Percentiles rank a stretch among this genome's conserved stretches.
Evolutionary conservation across 2,888 invertebrate species (phyloP).

Genomic region (Drosophila mimetica): DNA sequence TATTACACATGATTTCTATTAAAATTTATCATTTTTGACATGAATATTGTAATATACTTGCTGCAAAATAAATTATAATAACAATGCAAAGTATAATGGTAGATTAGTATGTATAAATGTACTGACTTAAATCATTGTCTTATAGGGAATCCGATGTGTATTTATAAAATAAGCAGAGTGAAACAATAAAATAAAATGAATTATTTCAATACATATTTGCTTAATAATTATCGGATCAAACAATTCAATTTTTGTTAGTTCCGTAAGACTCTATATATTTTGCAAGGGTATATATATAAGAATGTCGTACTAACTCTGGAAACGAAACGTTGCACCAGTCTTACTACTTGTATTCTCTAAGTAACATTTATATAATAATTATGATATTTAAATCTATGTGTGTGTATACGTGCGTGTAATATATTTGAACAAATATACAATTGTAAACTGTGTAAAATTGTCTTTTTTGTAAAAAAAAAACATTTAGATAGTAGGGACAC

Average conservation of each 20-base stretch:
- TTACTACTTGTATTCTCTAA: conserved; percentile 32
- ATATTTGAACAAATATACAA: conserved; percentile 64
- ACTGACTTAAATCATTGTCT: not conserved
- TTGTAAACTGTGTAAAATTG: conserved; percentile 39
- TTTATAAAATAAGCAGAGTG: not conserved
- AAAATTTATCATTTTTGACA: not conserved
- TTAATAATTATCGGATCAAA: not conserved
- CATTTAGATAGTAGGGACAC: too few relatives aligned
- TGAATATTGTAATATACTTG: not conserved
- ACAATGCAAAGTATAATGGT: not conserved
- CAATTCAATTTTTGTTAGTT: not conserved
- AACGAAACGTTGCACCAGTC: conserved; percentile 16
- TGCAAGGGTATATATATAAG: conserved; percentile 25
- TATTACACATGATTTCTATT: not conserved
- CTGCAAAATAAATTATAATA: not conserved
- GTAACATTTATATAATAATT: conserved; percentile 50
- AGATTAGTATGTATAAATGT: not conserved
- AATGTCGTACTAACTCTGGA: conserved; percentile 15
- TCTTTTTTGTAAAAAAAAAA: not conserved
- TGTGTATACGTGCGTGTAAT: conserved; percentile 71
- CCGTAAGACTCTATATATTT: not conserved
- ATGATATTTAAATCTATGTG: conserved; percentile 60
- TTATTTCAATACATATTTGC: not conserved
- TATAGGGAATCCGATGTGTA: not conserved
- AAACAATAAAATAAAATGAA: not conserved